Evolutionary conservation across 1,140 invertebrate species (phyloP).

Genomic region (Drosophila cardini): DNA sequence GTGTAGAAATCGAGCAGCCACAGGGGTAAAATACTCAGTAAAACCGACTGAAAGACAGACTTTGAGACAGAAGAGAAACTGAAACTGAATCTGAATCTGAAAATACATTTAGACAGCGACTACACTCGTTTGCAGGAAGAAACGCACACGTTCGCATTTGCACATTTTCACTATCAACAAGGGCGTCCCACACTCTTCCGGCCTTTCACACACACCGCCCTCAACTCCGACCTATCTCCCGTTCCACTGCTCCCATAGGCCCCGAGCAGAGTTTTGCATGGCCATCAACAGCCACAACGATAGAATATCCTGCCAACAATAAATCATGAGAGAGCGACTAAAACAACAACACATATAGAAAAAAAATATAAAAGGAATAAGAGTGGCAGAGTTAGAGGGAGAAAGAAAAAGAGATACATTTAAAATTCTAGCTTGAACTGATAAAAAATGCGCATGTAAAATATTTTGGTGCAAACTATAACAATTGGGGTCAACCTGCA

Average conservation of each 20-base stretch:
- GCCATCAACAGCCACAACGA: slow-evolving; percentile 63
- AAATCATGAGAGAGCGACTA: slow-evolving; percentile 67
- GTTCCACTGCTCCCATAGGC: not conserved
- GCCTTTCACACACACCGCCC: not conserved
- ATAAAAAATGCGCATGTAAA: slow-evolving; percentile 78
- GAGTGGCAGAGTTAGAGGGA: not conserved
- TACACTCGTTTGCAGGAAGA: slow-evolving; percentile 8
- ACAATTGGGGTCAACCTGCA: slow-evolving; percentile 77
- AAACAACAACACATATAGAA: slow-evolving; percentile 47
- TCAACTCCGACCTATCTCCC: slow-evolving; percentile 3
- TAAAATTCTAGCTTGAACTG: slow-evolving; percentile 73
- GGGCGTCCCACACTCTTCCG: not conserved
- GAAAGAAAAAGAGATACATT: slow-evolving; percentile 60
- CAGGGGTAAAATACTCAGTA: slow-evolving; percentile 50
- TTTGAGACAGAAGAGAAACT: not conserved
- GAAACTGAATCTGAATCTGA: slow-evolving; percentile 4
- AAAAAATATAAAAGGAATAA: slow-evolving; percentile 23
- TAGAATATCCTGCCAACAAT: slow-evolving; percentile 64
- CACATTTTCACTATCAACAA: slow-evolving; percentile 72
- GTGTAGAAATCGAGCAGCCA: slow-evolving; percentile 61
- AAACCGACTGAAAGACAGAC: slow-evolving; percentile 31
- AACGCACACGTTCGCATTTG: slow-evolving; percentile 59
- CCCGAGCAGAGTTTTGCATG: slow-evolving; percentile 37
- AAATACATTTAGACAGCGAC: slow-evolving; percentile 13
- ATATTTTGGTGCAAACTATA: slow-evolving; percentile 61